These are phyloP conservation scores for Amitus sp. DNA, from an alignment of 2,888 invertebrate species.

Conservation along the genomic window DNA sequence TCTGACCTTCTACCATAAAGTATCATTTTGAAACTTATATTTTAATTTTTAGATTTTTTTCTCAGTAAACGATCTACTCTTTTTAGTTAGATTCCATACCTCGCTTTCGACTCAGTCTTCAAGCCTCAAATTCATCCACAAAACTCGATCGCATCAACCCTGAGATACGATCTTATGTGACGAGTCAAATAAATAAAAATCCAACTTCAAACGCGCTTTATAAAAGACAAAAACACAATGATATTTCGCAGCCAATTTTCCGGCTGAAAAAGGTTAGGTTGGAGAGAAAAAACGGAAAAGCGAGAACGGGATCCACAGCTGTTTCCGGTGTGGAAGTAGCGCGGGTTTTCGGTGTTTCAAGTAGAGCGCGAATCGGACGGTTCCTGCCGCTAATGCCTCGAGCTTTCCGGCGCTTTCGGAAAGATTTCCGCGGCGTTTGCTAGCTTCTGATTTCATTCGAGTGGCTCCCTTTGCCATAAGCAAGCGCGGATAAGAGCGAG, in stretches of 20 bases:
- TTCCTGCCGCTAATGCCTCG: conserved; percentile 5
- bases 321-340: conserved; percentile 1
- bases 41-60: no score
- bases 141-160: no score
- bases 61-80: no score
- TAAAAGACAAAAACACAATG: neutral
- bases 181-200: no score
- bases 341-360: neutral
- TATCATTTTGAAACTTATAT: no score
- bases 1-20: no score
- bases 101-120: no score
- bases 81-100: no score
- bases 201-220: no score
- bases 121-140: no score
- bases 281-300: neutral
- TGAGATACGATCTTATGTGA: no score
- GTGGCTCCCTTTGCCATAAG: neutral
- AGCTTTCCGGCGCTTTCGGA: conserved; percentile 2
- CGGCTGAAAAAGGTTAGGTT: neutral
- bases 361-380: neutral
- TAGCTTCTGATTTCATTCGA: neutral
- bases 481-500: neutral
- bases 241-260: no score
- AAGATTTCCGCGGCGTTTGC: conserved; percentile 2
- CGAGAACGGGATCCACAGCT: neutral